Evolutionary conservation across 37 sponge, comb jelly and placozoan genomes (phyloP), one percentile per base, ranked within the genome.

Genomic region (Aplysina aerophoba): DNA sequence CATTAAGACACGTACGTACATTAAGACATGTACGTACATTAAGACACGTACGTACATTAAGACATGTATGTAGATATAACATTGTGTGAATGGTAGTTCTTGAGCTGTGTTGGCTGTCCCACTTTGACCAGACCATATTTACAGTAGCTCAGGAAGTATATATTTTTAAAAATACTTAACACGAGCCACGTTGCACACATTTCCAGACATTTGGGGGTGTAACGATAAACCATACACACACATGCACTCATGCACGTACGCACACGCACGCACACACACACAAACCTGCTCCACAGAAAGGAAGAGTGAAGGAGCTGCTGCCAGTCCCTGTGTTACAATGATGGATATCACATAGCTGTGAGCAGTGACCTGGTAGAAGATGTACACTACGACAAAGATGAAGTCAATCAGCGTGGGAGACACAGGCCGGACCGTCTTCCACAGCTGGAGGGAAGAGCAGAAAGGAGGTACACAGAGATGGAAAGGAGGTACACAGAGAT

Each of bases 271-370:
- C 50, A 44, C 50, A 3, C 50, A 44, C 50, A 3, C 50, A 57
- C 79, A 0, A 0, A 93, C 94, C 87, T 92, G 92, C 59, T 95
- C 95, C 4, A 92, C 64, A 5, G 87, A 57, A 27, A 95, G 77
- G 22, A 89, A 59, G 0, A 91, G 63, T 0, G 95, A 44, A 0
- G 91, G 84, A 3, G 83, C 92, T 16, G 90, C 80, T 31, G 83
- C 83, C 4, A 95, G 83, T 55, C 91, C 65, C 31, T 85, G 77
- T 77, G 53, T 54, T 22, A 80, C 72, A 28, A 92, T 87, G 53
- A 64, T 22, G 33, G 55, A 81, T 0, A 95, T 83, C 3, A 89
- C 90, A 35, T 44, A 16, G 37, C 11, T 31, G 57, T 91, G 85
- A 2, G 85, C 89, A 0, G 22, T 28, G 34, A 89, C 13, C 38